Percentiles rank a stretch among this genome's conserved stretches.
phyloP scores from a whole-genome alignment of 2,797 vertebrate species.

The Acrocephalus scirpaceus region DNA sequence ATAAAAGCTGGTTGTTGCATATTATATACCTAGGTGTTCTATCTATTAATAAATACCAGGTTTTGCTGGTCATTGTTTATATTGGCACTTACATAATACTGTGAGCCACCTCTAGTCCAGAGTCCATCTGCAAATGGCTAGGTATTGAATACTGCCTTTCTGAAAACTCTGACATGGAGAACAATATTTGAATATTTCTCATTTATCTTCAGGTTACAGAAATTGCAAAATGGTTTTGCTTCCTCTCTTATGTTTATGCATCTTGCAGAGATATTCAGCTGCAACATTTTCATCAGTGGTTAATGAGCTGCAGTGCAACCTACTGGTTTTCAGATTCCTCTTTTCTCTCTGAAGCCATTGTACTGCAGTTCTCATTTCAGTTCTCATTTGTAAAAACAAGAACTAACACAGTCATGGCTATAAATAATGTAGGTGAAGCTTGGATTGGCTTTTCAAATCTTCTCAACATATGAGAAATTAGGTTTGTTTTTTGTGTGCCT shows the following conservation, averaged over 20 bases:
- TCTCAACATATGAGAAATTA: background rate
- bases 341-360: background rate
- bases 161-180: background rate
- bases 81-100: background rate
- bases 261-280: background rate
- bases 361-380: background rate
- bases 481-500: background rate
- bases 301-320: slow-evolving; percentile 35
- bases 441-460: background rate
- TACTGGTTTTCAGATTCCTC: background rate
- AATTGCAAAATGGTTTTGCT: background rate
- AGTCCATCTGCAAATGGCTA: background rate
- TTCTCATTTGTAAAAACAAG: background rate
- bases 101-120: background rate
- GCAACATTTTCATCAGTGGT: background rate
- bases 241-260: background rate
- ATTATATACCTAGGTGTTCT: background rate
- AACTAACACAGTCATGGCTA: background rate
- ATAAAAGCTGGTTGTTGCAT: background rate
- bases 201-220: background rate
- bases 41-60: background rate
- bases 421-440: background rate
- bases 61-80: background rate
- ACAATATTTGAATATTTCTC: background rate
- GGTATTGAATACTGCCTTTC: background rate